Percentiles rank a stretch among this genome's conserved stretches.
Evolutionary conservation across 2,888 invertebrate genomes (phyloP).

Genomic region (Heptascelio sp.): DNA sequence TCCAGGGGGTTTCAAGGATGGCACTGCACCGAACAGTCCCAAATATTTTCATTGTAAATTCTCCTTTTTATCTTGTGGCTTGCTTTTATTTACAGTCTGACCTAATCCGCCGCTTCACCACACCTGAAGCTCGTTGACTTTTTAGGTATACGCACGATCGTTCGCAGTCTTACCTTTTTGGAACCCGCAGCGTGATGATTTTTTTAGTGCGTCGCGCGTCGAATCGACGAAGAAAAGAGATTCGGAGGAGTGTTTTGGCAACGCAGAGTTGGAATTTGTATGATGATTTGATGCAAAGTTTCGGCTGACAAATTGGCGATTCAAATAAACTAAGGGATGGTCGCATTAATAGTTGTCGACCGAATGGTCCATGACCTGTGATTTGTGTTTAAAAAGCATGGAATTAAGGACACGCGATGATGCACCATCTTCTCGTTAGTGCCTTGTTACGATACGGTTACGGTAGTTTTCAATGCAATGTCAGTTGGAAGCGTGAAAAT

Average conservation of each 20-base stretch:
- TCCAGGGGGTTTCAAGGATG: slow-evolving; percentile 22
- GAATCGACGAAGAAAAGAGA: slow-evolving; percentile 53
- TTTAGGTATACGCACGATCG: slow-evolving; percentile 42
- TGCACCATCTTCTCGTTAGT: too few species aligned
- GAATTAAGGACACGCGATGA: too few species aligned
- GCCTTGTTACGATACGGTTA: too few species aligned
- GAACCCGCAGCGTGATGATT: slow-evolving; percentile 56
- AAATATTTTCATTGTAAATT: slow-evolving; percentile 70
- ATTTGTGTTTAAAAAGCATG: too few species aligned
- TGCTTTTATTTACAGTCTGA: slow-evolving; percentile 67
- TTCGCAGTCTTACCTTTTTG: too few species aligned
- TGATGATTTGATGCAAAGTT: slow-evolving; percentile 3
- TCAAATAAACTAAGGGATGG: slow-evolving; percentile 13
- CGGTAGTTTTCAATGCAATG: too few species aligned
- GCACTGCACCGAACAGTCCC: slow-evolving; percentile 55
- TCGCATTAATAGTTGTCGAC: too few species aligned
- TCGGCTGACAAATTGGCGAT: slow-evolving; percentile 51
- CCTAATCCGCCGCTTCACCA: slow-evolving; percentile 55
- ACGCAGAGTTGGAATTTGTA: slow-evolving; percentile 39
- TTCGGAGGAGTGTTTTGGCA: slow-evolving; percentile 47
- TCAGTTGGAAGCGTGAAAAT: too few species aligned
- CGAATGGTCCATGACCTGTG: too few species aligned
- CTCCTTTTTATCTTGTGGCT: slow-evolving; percentile 66
- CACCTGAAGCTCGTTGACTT: slow-evolving; percentile 47
- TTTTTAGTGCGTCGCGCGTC: slow-evolving; percentile 57